Base-by-base conservation (phyloP, 2,113 vertebrate genomes). In the Ardeotis arabs region DNA sequence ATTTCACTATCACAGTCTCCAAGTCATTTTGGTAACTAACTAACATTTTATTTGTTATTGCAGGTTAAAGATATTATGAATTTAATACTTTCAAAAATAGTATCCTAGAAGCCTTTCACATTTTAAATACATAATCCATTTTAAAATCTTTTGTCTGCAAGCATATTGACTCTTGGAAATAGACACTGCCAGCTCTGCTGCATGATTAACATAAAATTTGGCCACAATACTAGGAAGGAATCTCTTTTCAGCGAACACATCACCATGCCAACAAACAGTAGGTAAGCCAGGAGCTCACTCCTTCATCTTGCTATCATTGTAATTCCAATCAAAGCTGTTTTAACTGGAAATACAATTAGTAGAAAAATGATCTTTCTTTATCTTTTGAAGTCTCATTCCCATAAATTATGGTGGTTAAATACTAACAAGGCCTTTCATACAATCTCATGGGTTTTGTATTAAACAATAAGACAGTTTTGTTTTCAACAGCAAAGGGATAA, bases 201-300 rank as follows among this genome's bases (percentile, higher is more conserved):
- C 10, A 68, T 0, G 5, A 78, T 68, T 81, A 89, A 82, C 45
- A 66, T 39, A 16, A 79, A 87, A 90, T 55, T 24, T 81, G 69
- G 55, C 28, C 23, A 55, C 50, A 69, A 35, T 31, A 83, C 37
- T 28, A 80, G 75, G 58, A 94, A 86, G 72, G 62, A 88, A 88
- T 73, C 58, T 92, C 79, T 86, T 87, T 64, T 89, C 82, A 69
- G 29, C 7, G 41, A 93, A 67, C 70, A 92, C 13, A 93, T 93
- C 88, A 73, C 94, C 90, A 96, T 79, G 88, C 79, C 94, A 95
- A 96, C 95, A 89, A 91, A 77, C 41, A 78, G 50, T 6, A 96
- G 77, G 80, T 91, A 94, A 92, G 53, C 39, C 88, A 93, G 55
- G 12, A 93, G 72, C 58, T 93, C 55, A n/a, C 24, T 88, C 50